phyloP scores from a whole-genome alignment of 2,888 invertebrate genomes.

The Busseola fusca region DNA sequence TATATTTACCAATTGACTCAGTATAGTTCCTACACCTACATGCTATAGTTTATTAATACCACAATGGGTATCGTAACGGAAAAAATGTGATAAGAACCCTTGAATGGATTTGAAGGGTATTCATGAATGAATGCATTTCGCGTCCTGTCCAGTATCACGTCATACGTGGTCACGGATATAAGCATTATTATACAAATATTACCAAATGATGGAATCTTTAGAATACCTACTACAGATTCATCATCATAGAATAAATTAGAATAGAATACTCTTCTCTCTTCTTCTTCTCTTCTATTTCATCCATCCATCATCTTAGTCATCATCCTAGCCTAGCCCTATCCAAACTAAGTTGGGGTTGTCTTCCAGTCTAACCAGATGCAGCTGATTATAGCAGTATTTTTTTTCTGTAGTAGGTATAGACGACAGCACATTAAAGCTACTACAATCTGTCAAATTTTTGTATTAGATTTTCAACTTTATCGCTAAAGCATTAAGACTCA shows the following conservation, averaged over 20 bases:
- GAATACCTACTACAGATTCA: background rate
- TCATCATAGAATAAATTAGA: background rate
- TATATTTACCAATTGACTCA: background rate
- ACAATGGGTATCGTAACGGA: slow-evolving; percentile 49
- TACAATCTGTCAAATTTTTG: no score
- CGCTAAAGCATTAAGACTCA: no score
- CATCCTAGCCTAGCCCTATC: background rate
- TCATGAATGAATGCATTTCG: slow-evolving; percentile 58
- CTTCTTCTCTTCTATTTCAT: no score
- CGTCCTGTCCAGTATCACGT: slow-evolving; percentile 36
- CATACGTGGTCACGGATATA: slow-evolving; percentile 16
- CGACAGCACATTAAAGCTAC: no score
- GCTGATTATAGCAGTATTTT: background rate
- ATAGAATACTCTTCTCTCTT: no score
- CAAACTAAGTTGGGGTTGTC: background rate
- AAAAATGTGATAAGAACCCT: slow-evolving; percentile 58
- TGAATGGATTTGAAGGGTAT: slow-evolving; percentile 58
- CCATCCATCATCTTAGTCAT: background rate
- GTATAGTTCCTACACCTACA: slow-evolving; percentile 31
- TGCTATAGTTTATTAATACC: slow-evolving; percentile 37
- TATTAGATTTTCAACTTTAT: no score
- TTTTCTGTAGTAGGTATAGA: background rate
- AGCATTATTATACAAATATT: slow-evolving; percentile 15
- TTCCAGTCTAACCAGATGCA: background rate
- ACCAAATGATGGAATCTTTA: background rate